These are phyloP conservation scores for Conistra vaccinii DNA, from an alignment of 2,888 invertebrate species.

Conservation along the genomic window DNA sequence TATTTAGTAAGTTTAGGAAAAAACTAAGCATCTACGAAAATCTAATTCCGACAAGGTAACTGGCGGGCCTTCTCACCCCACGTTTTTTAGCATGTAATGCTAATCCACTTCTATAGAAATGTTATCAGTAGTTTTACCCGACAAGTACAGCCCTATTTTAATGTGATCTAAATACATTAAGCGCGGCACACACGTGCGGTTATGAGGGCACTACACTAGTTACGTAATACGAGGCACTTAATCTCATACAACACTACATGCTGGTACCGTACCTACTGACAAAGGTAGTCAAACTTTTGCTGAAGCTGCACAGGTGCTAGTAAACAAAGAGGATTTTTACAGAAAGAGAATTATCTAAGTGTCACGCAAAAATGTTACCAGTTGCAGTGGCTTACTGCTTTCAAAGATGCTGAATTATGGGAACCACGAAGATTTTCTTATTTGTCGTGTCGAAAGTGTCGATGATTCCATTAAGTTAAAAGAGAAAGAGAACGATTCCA, in stretches of 20 bases:
- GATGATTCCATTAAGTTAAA: not conserved
- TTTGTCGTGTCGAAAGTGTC: not conserved
- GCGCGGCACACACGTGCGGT: conserved; percentile 55
- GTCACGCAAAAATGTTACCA: no score
- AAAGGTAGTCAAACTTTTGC: conserved; percentile 26
- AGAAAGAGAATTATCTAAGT: not conserved
- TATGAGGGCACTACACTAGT: conserved; percentile 52
- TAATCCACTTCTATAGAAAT: not conserved
- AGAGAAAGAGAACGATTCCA: not conserved
- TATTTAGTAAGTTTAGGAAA: no score
- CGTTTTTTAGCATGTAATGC: not conserved
- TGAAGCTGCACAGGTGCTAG: not conserved
- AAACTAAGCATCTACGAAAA: not conserved
- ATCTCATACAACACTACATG: conserved; percentile 38
- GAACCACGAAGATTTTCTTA: not conserved
- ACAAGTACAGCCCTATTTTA: conserved; percentile 60
- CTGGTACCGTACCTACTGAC: not conserved
- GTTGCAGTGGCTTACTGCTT: not conserved
- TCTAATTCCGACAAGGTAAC: no score
- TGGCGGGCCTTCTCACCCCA: not conserved
- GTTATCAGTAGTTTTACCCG: not conserved
- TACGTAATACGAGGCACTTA: conserved; percentile 57
- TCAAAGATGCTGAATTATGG: not conserved
- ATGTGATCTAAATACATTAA: conserved; percentile 64
- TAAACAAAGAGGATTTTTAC: not conserved